These are phyloP conservation scores for Chionis minor DNA, from an alignment of 2,113 vertebrate species.

Conservation along the genomic window DNA sequence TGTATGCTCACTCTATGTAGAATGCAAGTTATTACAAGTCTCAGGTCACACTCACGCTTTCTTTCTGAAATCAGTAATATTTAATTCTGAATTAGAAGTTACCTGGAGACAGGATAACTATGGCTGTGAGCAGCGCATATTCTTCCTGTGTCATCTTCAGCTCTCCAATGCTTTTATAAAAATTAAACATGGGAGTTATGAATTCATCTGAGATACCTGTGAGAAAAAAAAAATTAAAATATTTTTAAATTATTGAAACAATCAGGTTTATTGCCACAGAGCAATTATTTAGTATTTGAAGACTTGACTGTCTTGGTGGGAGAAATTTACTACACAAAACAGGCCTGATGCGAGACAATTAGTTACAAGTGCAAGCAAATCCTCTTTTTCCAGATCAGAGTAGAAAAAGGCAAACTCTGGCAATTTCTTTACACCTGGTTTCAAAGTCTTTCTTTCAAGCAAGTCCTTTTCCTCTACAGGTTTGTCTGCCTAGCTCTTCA, in stretches of 20 bases:
- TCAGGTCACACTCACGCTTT: neutral
- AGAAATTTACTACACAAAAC: neutral
- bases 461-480: neutral
- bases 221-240: neutral
- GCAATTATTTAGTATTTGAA: neutral
- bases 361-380: neutral
- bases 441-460: neutral
- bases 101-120: conserved; percentile 96
- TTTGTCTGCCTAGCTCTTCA: neutral
- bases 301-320: neutral
- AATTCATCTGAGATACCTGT: conserved; percentile 94
- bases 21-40: neutral
- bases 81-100: conserved; percentile 24
- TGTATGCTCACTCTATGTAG: neutral
- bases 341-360: neutral
- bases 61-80: neutral
- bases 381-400: neutral
- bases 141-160: conserved; percentile 93
- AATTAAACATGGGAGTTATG: conserved; percentile 95
- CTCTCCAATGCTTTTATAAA: conserved; percentile 93
- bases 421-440: neutral
- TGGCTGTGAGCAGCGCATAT: conserved; percentile 92
- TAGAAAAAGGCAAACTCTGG: neutral
- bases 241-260: neutral
- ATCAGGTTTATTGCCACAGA: neutral